Base-by-base conservation (phyloP, 2,797 vertebrate genomes). In the Halcyon leucocephala region DNA sequence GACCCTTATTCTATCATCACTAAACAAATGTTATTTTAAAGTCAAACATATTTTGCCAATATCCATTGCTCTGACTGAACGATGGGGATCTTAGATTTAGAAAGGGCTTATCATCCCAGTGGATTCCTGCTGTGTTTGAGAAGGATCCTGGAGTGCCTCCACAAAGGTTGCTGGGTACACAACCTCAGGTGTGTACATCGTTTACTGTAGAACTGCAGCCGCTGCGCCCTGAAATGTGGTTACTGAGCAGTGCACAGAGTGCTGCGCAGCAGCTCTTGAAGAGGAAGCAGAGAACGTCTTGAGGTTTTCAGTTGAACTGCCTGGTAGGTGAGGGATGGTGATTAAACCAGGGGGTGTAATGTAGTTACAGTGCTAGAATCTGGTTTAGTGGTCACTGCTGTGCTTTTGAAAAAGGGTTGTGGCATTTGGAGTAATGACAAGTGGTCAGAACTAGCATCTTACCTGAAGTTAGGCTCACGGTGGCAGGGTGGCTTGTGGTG, bases 21-120 rank as follows among this genome's bases (percentile, higher is more conserved):
- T 91, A 93, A 96, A 93, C 87, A 94, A 94, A 96, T 94, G 79
- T 90, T 94, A 92, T 64, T 94, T 81, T 87, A 81, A 93, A 94
- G 85, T 91, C 91, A 83, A 90, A 84, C 17, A 11, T 60, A 55
- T 88, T 94, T 78, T 78, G 33, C 44, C 77, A 88, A 65, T 74
- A 95, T 74, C 91, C 52, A 14, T 80, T 64, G 39, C 79, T 25
- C 73, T 52, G 41, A 9, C 72, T 71, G 64, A 81, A 35, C 26
- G 72, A 42, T 11, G 22, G 17, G 48, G 15, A 82, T 92, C 78
- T 89, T 76, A 8, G 78, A 12, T 80, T 90, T 87, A 26, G 72
- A 95, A 95, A 91, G 90, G 76, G 87, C 94, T 86, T 97, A 76
- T 83, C 46, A 42, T 93, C 87, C 65, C 82, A 28, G 24, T 78